Evolutionary conservation across 2,113 vertebrate species (phyloP).

Genomic region (Elgaria multicarinata): DNA sequence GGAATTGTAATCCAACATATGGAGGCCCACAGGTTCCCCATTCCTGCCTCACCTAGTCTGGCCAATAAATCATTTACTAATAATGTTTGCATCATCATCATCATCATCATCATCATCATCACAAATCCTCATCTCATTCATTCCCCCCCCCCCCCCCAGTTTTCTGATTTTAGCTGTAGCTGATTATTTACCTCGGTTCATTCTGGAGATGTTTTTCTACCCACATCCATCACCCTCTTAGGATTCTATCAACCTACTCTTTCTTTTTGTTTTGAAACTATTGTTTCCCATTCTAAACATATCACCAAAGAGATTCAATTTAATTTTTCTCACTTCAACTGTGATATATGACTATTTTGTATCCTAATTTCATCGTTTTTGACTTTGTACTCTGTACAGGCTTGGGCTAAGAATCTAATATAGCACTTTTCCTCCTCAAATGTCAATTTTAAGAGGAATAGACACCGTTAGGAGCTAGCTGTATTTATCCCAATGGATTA

Average conservation of each 20-base stretch:
- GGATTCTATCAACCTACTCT: not conserved
- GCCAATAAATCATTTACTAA: not conserved
- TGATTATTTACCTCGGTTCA: not conserved
- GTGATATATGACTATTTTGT: conserved; percentile 40
- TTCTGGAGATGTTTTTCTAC: not conserved
- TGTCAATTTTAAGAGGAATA: conserved; percentile 51
- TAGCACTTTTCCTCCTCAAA: conserved; percentile 28
- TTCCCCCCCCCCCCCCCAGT: too few relatives aligned
- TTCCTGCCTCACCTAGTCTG: not conserved
- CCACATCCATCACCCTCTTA: not conserved
- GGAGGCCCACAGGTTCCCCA: not conserved
- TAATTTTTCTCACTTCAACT: conserved; percentile 52
- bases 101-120: not conserved
- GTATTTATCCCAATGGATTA: conserved; percentile 56
- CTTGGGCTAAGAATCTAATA: conserved; percentile 32
- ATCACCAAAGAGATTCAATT: conserved; percentile 11
- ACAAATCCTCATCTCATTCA: not conserved
- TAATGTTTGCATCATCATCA: too few relatives aligned
- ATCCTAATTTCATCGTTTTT: conserved; percentile 39
- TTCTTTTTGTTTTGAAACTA: conserved; percentile 15
- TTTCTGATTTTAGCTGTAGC: not conserved
- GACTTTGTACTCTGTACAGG: conserved; percentile 9
- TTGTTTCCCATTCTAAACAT: conserved; percentile 34
- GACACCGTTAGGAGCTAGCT: conserved; percentile 7
- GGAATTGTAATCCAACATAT: not conserved